phyloP scores from a whole-genome alignment of 2,113 vertebrate species.

The Mirounga angustirostris region DNA sequence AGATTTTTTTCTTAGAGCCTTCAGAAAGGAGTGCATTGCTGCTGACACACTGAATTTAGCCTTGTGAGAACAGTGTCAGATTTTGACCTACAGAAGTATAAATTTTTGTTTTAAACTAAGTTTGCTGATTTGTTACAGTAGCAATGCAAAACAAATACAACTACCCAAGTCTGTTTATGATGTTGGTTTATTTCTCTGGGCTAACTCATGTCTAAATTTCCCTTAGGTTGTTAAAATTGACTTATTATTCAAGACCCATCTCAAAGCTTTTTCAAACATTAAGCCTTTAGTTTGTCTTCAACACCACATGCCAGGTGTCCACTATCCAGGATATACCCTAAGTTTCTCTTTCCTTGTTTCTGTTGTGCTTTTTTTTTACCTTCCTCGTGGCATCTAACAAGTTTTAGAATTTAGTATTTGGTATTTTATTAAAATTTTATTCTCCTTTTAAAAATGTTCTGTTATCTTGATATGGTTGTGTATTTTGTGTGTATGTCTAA shows the following conservation, averaged over 20 bases:
- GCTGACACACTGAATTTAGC: neutral
- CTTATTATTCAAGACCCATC: neutral
- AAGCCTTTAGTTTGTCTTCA: slow-evolving; percentile 11
- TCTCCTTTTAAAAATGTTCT: slow-evolving; percentile 11
- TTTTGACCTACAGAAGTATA: neutral
- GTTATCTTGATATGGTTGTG: neutral
- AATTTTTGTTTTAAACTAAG: neutral
- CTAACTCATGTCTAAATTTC: slow-evolving; percentile 10
- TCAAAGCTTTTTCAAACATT: neutral
- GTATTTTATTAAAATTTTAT: neutral
- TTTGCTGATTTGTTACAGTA: neutral
- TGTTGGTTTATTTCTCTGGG: slow-evolving; percentile 46
- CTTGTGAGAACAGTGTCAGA: neutral
- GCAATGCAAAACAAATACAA: slow-evolving; percentile 8
- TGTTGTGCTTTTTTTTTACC: neutral
- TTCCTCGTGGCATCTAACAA: slow-evolving; percentile 17
- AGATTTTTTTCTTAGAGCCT: neutral
- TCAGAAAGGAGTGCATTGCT: neutral
- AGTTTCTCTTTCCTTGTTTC: neutral
- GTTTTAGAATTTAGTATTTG: slow-evolving; percentile 39
- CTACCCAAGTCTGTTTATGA: neutral
- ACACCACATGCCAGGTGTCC: neutral
- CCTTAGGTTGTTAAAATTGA: slow-evolving; percentile 14
- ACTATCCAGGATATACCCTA: neutral
- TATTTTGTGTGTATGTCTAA: neutral